A percentile compares a stretch with the other conserved stretches of the same genome.
Evolutionary conservation across 2,888 invertebrate genomes (phyloP).

Genomic region (Drosophila eohydei): DNA sequence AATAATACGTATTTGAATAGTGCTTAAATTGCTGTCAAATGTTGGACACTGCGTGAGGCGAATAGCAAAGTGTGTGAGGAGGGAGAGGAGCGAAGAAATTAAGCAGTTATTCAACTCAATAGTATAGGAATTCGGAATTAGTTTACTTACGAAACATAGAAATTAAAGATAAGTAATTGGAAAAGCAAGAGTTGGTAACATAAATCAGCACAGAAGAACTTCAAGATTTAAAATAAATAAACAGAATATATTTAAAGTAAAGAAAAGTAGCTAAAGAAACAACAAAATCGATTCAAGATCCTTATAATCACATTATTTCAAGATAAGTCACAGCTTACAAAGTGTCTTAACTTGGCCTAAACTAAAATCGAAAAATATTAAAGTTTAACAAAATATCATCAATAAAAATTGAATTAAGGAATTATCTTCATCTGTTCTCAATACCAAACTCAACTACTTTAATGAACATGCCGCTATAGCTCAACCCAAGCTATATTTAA

Average conservation of each 20-base stretch:
- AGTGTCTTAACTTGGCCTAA: no score
- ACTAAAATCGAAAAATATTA: no score
- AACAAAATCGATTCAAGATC: no score
- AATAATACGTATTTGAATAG: conserved; percentile 2
- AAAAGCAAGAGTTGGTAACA: background rate
- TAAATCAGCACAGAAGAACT: no score
- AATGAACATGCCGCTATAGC: background rate
- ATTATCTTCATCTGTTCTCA: background rate
- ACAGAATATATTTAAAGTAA: no score
- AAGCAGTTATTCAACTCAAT: background rate
- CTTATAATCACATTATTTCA: no score
- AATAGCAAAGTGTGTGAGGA: background rate
- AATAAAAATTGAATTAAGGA: background rate
- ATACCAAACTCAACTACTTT: background rate
- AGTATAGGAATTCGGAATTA: background rate
- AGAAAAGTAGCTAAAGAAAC: no score
- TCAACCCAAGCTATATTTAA: conserved; percentile 3
- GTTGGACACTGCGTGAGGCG: background rate
- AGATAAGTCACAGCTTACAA: no score
- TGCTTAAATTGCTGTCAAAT: background rate
- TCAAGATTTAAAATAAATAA: background rate
- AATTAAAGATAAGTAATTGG: background rate
- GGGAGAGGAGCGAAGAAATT: background rate
- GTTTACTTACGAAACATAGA: background rate
- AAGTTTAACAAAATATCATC: background rate